These are phyloP conservation scores for Deilephila elpenor DNA, from an alignment of 2,888 invertebrate genomes.

Conservation along the genomic window DNA sequence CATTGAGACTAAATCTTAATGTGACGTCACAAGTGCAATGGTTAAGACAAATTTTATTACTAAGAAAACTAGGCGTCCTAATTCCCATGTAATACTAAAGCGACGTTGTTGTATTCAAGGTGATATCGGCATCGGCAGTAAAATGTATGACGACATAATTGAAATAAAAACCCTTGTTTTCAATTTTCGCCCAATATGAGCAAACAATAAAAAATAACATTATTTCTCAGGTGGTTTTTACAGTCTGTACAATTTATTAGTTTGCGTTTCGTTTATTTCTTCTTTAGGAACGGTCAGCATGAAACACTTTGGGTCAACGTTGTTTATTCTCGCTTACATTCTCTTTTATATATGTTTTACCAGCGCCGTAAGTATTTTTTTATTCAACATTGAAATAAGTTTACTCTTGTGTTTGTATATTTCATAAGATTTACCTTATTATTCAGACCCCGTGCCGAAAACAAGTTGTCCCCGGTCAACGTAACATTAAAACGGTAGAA, in stretches of 20 bases:
- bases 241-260: not conserved
- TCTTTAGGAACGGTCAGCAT: not conserved
- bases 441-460: conserved; percentile 49
- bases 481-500: conserved; percentile 44
- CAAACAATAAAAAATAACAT: not conserved
- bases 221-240: not conserved
- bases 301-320: not conserved
- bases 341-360: conserved; percentile 43
- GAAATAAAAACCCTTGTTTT: not conserved
- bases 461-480: conserved; percentile 37
- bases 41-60: no score
- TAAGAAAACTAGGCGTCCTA: no score
- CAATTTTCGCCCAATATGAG: not conserved
- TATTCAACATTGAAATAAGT: conserved; percentile 1
- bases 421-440: conserved; percentile 37
- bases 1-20: no score
- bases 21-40: no score
- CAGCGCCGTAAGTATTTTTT: conserved; percentile 57
- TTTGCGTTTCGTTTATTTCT: not conserved
- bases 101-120: no score
- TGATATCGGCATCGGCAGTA: no score
- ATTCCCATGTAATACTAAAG: no score
- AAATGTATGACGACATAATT: no score
- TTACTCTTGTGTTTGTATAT: conserved; percentile 26
- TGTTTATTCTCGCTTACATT: conserved; percentile 34